Evolutionary conservation across 2,888 invertebrate genomes (phyloP), one percentile per base, ranked within the genome.

Genomic region (Eristalis intricaria): DNA sequence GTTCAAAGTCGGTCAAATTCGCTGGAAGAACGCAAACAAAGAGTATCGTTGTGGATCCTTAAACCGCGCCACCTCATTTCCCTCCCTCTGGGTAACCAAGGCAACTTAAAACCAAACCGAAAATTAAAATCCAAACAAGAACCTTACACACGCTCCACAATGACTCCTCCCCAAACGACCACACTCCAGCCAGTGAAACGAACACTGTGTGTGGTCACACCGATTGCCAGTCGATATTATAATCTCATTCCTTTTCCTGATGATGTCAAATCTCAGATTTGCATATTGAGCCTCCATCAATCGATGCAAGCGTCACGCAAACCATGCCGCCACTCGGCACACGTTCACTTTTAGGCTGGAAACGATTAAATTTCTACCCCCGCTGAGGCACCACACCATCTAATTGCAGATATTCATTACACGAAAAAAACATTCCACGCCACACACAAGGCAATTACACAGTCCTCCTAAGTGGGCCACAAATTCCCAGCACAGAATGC

Each of bases 361-460:
- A 43, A 50, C 50, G 19, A 50, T 50, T 19, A 50, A 50, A 50
- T 19, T 43, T n/a, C 43, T 43, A 15, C 4, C 63, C 63, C 22
- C 11, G 35, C 5, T 22, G 50, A 19, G 4, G 43, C n/a, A n/a
- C 7, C 22, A 10, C 26, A 8, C 40, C 40, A 23, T 35, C 7
- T 56, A 74, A 74, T 64, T 74, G 64, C 64, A 74, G 19, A 19
- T 43, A 23, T 63, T 43, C 29, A 61, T 40, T 22, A 19, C 38
- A 56, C 56, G 64, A 64, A 74, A 74, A 19, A 50, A 50, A 7
- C 50, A 50, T 50, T 50, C 19, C 19, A 50, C 19, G 1, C 19
- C 50, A 19, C 50, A 19, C 19, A 50, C 43, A 15, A 43, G 43
- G 43, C 43, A n/a, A 43, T n/a, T 43, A 15, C 38, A 19, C 50